These are phyloP conservation scores for Pholis gunnellus DNA, from an alignment of 2,113 vertebrate species.

Conservation along the genomic window DNA sequence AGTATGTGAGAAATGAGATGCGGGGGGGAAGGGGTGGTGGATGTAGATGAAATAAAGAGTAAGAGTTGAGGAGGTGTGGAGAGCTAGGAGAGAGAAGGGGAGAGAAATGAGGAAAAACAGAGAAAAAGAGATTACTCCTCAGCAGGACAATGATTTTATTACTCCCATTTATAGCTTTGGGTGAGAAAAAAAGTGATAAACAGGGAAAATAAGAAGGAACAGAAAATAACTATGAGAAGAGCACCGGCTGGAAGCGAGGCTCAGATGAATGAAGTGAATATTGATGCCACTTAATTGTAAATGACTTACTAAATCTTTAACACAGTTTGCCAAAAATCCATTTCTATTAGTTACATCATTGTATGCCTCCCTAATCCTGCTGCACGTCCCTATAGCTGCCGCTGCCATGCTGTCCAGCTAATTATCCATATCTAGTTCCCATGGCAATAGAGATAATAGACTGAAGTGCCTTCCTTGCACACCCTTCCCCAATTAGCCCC, in stretches of 20 bases:
- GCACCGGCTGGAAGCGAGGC: neutral
- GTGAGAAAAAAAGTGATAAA: constrained; percentile 33
- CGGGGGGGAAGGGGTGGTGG: neutral
- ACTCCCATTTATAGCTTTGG: constrained; percentile 16
- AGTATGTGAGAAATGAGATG: neutral
- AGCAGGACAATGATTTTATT: constrained; percentile 44
- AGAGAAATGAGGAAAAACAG: neutral
- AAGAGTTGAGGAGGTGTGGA: constrained; percentile 1
- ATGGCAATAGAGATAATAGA: constrained; percentile 75
- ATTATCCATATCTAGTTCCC: constrained; percentile 76
- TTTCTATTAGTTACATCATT: constrained; percentile 66
- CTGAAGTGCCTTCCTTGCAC: constrained; percentile 60
- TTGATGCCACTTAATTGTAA: constrained; percentile 41
- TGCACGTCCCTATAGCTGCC: constrained; percentile 41
- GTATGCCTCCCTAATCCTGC: constrained; percentile 57
- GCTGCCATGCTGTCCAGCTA: constrained; percentile 67
- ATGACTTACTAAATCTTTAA: constrained; percentile 46
- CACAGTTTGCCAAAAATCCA: constrained; percentile 42
- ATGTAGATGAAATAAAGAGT: constrained; percentile 28
- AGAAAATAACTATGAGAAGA: constrained; percentile 17
- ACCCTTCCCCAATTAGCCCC: constrained; percentile 73
- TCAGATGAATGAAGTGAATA: constrained; percentile 27
- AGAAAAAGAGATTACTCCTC: constrained; percentile 39
- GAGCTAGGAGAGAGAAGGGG: neutral
- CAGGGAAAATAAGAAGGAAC: neutral